Evolutionary conservation across 2,113 vertebrate species (phyloP).

Genomic region (Siphamia tubifer): DNA sequence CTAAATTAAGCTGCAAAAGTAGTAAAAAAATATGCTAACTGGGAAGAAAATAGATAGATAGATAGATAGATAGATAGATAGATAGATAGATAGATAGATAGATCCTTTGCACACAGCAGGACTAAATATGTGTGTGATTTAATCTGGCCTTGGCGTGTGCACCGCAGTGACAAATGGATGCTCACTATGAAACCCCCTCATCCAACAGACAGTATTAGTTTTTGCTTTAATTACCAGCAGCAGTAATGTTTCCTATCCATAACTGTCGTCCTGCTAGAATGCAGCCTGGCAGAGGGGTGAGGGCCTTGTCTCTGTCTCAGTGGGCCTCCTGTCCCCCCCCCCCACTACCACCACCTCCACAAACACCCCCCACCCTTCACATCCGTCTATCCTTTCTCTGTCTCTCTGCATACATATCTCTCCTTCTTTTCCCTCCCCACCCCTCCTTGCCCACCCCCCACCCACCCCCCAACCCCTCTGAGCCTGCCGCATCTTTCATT

Average conservation of each 20-base stretch:
- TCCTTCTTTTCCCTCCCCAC: constrained; percentile 68
- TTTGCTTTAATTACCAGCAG: constrained; percentile 97
- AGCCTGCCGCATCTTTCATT: constrained; percentile 88
- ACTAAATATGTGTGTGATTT: constrained; percentile 87
- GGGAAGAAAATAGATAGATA: no score
- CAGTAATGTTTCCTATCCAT: constrained; percentile 98
- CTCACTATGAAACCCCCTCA: constrained; percentile 87
- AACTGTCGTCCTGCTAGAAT: constrained; percentile 95
- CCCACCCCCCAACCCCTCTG: constrained; percentile 74
- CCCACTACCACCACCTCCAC: no score
- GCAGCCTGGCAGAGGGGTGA: constrained; percentile 90
- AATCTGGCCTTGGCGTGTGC: constrained; percentile 84
- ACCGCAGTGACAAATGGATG: constrained; percentile 92
- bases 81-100: constrained; percentile 21
- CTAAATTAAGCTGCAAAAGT: no score
- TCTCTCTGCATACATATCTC: constrained; percentile 63
- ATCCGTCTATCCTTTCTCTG: constrained; percentile 72
- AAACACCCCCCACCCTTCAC: constrained; percentile 73
- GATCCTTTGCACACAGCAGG: constrained; percentile 51
- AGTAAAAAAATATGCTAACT: no score
- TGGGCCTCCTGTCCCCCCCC: constrained; percentile 86
- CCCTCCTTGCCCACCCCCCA: constrained; percentile 63
- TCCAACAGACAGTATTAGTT: constrained; percentile 97
- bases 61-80: constrained; percentile 26
- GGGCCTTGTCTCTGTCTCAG: constrained; percentile 94